These are phyloP conservation scores for Drosophila diplacantha DNA, from an alignment of 2,888 invertebrate species.

Conservation along the genomic window DNA sequence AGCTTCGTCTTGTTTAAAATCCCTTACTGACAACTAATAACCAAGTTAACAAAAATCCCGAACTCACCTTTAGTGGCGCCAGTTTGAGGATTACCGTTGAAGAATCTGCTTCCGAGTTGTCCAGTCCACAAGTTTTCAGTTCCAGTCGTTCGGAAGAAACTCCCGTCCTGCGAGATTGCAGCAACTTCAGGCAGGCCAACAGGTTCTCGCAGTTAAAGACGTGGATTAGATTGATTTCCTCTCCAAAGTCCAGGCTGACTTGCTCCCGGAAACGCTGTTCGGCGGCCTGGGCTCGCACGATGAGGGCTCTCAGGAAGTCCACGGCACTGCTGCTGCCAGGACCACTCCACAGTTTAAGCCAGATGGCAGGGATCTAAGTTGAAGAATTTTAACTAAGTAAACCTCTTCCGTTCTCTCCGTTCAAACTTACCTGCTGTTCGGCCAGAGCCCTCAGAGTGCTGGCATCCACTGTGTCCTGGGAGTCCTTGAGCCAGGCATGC, in stretches of 20 bases:
- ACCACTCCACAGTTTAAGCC: slow-evolving; percentile 76
- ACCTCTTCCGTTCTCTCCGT: accelerated
- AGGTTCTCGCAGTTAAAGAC: slow-evolving; percentile 76
- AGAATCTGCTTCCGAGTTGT: slow-evolving; percentile 3
- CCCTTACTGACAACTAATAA: background rate
- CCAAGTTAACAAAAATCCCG: background rate
- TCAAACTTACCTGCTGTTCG: slow-evolving; percentile 68
- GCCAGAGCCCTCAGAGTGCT: slow-evolving; percentile 61
- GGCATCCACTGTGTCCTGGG: slow-evolving; percentile 54
- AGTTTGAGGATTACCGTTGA: slow-evolving; percentile 57
- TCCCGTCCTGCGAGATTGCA: slow-evolving; percentile 68
- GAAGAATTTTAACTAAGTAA: too few species aligned
- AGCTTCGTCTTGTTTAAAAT: background rate
- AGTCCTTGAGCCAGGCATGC: slow-evolving; percentile 67
- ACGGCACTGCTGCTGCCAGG: slow-evolving; percentile 66
- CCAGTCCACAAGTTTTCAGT: slow-evolving; percentile 21
- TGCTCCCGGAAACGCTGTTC: slow-evolving; percentile 71
- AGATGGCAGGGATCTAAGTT: slow-evolving; percentile 69
- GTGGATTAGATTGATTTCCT: slow-evolving; percentile 69
- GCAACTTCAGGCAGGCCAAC: slow-evolving; percentile 74
- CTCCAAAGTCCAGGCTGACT: slow-evolving; percentile 63
- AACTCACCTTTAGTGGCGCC: slow-evolving; percentile 70
- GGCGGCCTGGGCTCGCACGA: slow-evolving; percentile 70
- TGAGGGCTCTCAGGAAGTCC: slow-evolving; percentile 75
- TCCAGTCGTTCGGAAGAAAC: slow-evolving; percentile 73